A percentile compares a stretch with the other conserved stretches of the same genome.
Evolutionary conservation across 2,113 vertebrate species (phyloP).

Genomic region (Triplophysa dalaica): DNA sequence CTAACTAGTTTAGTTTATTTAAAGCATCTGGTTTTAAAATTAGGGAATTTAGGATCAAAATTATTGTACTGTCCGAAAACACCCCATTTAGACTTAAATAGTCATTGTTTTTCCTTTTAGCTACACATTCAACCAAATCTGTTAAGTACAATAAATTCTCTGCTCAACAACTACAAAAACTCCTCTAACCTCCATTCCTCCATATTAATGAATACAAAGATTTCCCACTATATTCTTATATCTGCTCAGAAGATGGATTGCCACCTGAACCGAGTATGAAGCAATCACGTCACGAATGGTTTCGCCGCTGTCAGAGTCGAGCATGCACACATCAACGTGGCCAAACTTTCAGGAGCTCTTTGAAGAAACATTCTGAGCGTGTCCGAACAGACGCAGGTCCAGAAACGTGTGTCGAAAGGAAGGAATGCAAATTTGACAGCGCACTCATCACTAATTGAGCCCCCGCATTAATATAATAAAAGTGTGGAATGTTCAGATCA

Average conservation of each 20-base stretch:
- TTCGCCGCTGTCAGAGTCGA: constrained; percentile 26
- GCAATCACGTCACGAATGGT: constrained; percentile 39
- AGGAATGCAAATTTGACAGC: constrained; percentile 59
- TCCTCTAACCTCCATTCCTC: too few species aligned
- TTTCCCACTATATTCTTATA: background rate
- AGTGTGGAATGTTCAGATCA: constrained; percentile 26
- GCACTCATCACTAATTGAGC: constrained; percentile 49
- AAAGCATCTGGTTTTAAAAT: too few species aligned
- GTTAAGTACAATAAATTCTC: too few species aligned
- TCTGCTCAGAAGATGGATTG: background rate
- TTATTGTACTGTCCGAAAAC: too few species aligned
- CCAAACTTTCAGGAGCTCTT: constrained; percentile 36
- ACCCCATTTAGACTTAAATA: too few species aligned
- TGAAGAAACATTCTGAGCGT: constrained; percentile 60
- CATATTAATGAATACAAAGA: too few species aligned
- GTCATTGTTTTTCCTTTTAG: too few species aligned
- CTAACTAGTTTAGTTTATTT: too few species aligned
- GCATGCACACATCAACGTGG: constrained; percentile 29
- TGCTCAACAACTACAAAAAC: too few species aligned
- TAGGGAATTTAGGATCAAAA: too few species aligned
- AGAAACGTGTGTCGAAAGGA: constrained; percentile 54
- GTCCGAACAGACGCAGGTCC: constrained; percentile 62
- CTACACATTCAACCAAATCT: too few species aligned
- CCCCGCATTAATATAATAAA: constrained; percentile 49
- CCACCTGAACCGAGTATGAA: constrained; percentile 8